Evolutionary conservation across 1,140 invertebrate species (phyloP), one percentile per base, ranked within the genome.

Genomic region (Dendroctonus ponderosae): DNA sequence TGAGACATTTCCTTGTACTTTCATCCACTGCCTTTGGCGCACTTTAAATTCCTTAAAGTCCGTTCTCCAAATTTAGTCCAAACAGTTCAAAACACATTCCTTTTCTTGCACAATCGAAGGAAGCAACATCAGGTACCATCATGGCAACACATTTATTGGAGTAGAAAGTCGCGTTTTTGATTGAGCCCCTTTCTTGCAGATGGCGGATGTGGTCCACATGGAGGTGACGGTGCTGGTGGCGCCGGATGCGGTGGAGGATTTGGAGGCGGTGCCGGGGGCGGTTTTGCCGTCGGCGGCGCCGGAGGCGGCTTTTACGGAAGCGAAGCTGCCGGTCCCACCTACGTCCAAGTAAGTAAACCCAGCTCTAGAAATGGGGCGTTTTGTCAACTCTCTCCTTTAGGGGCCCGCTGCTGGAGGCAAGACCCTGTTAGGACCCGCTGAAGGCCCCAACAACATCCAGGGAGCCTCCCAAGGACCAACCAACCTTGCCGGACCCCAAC

Each of bases 401-500:
- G 66, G 66, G 12, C 66, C 66, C 6, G 53, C 53, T 58, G 66
- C 66, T 12, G 66, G 66, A 49, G 40, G 44, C 53, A 68, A 68
- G 41, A 68, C 51, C 40, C 37, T 68, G 7, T 12, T 58, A 41
- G 66, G 66, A 62, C 66, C 66, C 51, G 60, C 44, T 62, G 66
- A 68, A 63, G 66, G 66, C 48, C 59, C 59, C 15, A 68, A 68
- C 61, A 68, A 68, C 53, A 53, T 68, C 38, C 66, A 68, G 63
- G 66, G 66, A 42, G 52, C 66, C 40, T 62, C 66, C 54, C 46
- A 68, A 15, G 66, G 66, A 62, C 66, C 66, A 5, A 62, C 66
- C 66, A 62, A 68, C 59, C 60, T 68, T 26, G 66, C 57, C 26
- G 66, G 66, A 68, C 66, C 66, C 41, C 66, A 68, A 62, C 66